phyloP scores from a whole-genome alignment of 2,888 invertebrate species.

The Apotomis turbidana region DNA sequence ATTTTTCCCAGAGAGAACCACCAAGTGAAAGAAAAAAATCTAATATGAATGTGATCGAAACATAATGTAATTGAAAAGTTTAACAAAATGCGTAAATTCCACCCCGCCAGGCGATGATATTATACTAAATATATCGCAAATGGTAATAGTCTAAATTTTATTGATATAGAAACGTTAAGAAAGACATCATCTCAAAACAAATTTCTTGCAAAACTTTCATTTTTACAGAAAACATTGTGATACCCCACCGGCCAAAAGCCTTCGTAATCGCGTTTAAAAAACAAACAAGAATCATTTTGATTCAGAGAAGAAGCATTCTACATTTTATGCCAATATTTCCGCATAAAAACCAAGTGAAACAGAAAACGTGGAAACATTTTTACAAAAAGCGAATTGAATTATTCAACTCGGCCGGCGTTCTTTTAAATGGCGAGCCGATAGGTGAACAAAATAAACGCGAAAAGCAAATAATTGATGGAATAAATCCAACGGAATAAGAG shows the following conservation, averaged over 20 bases:
- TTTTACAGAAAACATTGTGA: not conserved
- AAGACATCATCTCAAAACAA: not conserved
- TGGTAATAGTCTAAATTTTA: no score
- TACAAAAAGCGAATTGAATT: conserved; percentile 30
- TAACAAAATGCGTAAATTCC: no score
- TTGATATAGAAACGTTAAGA: no score
- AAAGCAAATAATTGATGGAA: conserved; percentile 19
- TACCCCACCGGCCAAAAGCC: not conserved
- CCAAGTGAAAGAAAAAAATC: no score
- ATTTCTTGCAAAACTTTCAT: not conserved
- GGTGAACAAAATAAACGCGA: conserved; percentile 21
- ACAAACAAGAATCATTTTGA: conserved; percentile 17
- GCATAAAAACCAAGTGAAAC: conserved; percentile 20
- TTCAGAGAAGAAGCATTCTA: conserved; percentile 22
- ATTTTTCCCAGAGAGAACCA: no score
- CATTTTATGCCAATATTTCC: conserved; percentile 28
- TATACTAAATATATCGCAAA: no score
- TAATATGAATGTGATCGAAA: no score
- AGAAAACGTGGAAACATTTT: conserved; percentile 21
- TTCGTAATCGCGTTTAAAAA: conserved; percentile 2
- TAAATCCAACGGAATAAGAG: conserved; percentile 10
- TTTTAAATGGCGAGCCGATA: conserved; percentile 19
- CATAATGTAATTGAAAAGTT: no score
- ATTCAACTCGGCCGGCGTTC: conserved; percentile 20
- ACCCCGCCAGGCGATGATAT: no score